Percentiles rank a stretch among this genome's conserved stretches.
Evolutionary conservation across 2,888 invertebrate genomes (phyloP).

Genomic region (Archips xylosteana): DNA sequence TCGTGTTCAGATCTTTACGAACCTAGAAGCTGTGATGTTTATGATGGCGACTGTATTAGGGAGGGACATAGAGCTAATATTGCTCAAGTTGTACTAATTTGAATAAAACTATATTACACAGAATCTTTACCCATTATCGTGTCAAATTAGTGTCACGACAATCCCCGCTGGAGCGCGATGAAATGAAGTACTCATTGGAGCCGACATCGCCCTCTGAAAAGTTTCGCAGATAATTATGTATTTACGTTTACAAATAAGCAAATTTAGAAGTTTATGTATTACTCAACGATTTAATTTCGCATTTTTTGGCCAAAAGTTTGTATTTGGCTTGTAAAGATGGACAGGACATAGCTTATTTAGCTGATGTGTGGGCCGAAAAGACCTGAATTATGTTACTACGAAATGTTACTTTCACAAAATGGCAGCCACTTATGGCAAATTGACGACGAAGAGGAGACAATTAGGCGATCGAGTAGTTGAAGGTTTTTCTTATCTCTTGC

Average conservation of each 20-base stretch:
- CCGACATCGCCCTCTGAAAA: constrained; percentile 28
- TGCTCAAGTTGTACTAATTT: constrained; percentile 13
- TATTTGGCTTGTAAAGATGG: neutral
- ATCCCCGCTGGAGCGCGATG: constrained; percentile 34
- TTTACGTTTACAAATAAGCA: neutral
- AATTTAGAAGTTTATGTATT: neutral
- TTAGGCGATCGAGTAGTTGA: constrained; percentile 51
- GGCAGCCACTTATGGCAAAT: constrained; percentile 44
- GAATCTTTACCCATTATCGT: constrained; percentile 40
- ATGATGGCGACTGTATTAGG: neutral
- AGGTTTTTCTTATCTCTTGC: constrained; percentile 49
- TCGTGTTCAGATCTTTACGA: too few relatives aligned
- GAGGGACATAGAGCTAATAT: constrained; percentile 7
- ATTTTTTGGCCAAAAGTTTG: neutral
- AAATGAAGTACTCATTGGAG: constrained; percentile 40
- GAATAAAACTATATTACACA: constrained; percentile 29
- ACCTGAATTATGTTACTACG: neutral
- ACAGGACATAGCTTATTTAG: neutral
- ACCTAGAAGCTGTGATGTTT: too few relatives aligned
- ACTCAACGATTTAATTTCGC: neutral
- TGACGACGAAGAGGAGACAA: constrained; percentile 45
- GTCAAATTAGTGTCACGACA: constrained; percentile 41
- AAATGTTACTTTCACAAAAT: constrained; percentile 27
- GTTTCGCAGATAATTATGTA: constrained; percentile 34
- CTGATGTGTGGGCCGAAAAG: neutral